phyloP scores from a whole-genome alignment of 2,888 invertebrate species.

The Dasysyrphus albostriatus region DNA sequence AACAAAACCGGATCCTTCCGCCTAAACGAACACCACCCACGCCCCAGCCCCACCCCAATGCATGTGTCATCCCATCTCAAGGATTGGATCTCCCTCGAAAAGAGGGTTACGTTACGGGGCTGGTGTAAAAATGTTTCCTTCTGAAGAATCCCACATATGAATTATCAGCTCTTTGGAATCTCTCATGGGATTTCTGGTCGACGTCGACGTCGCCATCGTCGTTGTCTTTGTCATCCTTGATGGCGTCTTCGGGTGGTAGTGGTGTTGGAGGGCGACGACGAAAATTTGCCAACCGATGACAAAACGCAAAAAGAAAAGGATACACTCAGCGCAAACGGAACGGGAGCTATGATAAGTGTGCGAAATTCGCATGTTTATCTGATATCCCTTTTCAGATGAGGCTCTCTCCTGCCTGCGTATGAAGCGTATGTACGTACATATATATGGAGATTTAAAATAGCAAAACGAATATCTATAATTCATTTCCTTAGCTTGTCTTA shows the following conservation, averaged over 20 bases:
- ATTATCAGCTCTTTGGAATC: constrained; percentile 71
- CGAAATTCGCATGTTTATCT: constrained; percentile 76
- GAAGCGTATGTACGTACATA: not conserved
- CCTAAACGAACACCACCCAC: constrained; percentile 55
- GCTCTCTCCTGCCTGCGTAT: constrained; percentile 16
- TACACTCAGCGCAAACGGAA: constrained; percentile 53
- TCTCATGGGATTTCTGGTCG: constrained; percentile 65
- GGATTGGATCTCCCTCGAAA: constrained; percentile 36
- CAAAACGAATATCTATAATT: constrained; percentile 73
- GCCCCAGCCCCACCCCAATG: constrained; percentile 33
- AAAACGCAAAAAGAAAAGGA: constrained; percentile 73
- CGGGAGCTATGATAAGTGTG: constrained; percentile 73
- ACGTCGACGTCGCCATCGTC: constrained; percentile 16
- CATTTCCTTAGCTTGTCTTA: constrained; percentile 61
- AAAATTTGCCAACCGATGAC: constrained; percentile 75
- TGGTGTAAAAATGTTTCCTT: constrained; percentile 53
- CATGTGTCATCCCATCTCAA: constrained; percentile 69
- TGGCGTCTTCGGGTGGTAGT: not conserved
- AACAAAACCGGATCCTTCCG: constrained; percentile 62
- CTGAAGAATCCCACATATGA: constrained; percentile 68
- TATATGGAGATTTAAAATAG: constrained; percentile 68
- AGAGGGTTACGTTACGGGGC: constrained; percentile 50
- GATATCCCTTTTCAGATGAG: constrained; percentile 63
- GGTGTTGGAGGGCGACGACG: constrained; percentile 38
- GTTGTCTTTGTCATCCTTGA: not conserved